A percentile compares a stretch with the other conserved stretches of the same genome.
These are phyloP conservation scores for Oscheius sp. DNA, from an alignment of 2,888 invertebrate genomes.

Conservation along the genomic window DNA sequence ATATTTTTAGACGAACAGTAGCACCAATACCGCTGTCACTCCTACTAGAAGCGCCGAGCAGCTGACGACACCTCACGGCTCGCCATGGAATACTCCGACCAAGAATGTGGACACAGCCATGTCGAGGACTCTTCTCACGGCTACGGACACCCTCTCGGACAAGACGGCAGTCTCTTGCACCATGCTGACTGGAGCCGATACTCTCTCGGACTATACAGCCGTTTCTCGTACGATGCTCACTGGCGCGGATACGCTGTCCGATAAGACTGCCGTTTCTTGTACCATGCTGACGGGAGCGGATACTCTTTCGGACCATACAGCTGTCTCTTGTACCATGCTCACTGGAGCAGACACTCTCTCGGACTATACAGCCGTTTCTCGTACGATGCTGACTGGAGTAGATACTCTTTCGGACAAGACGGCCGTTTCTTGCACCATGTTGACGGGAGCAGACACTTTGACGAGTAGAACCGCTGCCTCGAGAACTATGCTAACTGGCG, in stretches of 20 bases:
- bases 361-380: not conserved
- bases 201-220: not conserved
- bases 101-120: constrained; percentile 1
- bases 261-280: not conserved
- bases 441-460: not conserved
- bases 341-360: not conserved
- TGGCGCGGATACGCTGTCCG: constrained; percentile 2
- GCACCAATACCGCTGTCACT: not conserved
- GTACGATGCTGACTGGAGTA: constrained; percentile 21
- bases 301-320: not conserved
- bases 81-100: not conserved
- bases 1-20: too few species aligned
- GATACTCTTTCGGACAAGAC: not conserved
- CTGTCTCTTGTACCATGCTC: not conserved
- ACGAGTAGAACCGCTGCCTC: constrained; percentile 1
- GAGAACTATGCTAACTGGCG: constrained; percentile 10
- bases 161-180: constrained; percentile 10
- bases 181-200: not conserved
- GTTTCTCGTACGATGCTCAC: constrained; percentile 21
- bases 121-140: constrained; percentile 5
- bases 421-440: not conserved
- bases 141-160: not conserved
- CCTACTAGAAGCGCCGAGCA: too few species aligned
- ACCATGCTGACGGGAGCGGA: constrained; percentile 9
- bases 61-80: not conserved